These are phyloP conservation scores for Drosophila takahashii DNA, from an alignment of 1,140 invertebrate genomes.

Conservation along the genomic window DNA sequence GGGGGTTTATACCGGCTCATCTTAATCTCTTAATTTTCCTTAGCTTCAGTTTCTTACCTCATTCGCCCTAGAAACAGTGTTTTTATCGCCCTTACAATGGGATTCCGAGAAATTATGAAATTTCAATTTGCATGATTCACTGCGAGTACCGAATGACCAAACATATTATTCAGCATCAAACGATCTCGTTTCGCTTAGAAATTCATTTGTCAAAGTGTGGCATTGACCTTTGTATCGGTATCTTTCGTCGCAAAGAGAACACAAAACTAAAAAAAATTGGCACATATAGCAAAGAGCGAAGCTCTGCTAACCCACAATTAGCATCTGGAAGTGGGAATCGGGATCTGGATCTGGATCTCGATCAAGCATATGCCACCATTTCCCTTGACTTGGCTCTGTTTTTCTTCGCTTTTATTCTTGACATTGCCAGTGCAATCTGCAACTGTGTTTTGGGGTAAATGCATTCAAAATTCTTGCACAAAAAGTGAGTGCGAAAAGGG, in stretches of 20 bases:
- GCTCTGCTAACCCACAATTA: conserved; percentile 75
- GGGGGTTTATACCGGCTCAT: not conserved
- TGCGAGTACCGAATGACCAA: conserved; percentile 11
- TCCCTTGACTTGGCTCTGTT: conserved; percentile 1
- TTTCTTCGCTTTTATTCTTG: conserved; percentile 1
- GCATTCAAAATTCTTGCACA: conserved; percentile 36
- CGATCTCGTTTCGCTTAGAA: conserved; percentile 35
- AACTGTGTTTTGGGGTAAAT: conserved; percentile 56
- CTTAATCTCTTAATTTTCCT: not conserved
- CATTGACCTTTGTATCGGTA: conserved; percentile 56
- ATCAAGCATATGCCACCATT: conserved; percentile 33
- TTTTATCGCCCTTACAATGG: conserved; percentile 3
- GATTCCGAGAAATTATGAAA: conserved; percentile 39
- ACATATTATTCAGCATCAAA: conserved; percentile 16
- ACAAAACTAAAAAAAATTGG: conserved; percentile 20
- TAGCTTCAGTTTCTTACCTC: conserved; percentile 8
- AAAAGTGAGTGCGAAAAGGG: conserved; percentile 42
- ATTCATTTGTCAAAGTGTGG: conserved; percentile 39
- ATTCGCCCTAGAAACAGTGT: conserved; percentile 3
- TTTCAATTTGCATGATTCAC: conserved; percentile 45
- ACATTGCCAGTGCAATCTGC: conserved; percentile 36
- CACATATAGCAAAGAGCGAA: conserved; percentile 42
- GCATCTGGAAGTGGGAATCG: conserved; percentile 41
- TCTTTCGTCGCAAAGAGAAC: conserved; percentile 6
- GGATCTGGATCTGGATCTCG: conserved; percentile 9